Conservation (phyloP, 2,113 vertebrate genomes). For the Platichthys flesus region DNA sequence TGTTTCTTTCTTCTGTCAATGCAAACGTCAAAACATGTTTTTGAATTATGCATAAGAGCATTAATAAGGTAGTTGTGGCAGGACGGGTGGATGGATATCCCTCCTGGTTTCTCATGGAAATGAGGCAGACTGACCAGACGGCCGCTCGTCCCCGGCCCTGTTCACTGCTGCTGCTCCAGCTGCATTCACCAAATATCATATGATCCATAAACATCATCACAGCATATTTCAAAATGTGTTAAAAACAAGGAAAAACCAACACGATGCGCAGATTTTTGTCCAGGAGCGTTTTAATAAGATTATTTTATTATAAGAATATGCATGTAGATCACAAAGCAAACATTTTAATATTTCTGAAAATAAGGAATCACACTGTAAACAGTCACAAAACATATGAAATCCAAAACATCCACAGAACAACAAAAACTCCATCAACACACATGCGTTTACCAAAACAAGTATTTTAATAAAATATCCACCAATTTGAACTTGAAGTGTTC, state of each 20-base stretch:
- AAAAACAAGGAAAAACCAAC: not conserved
- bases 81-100: conserved; percentile 68
- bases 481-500: not conserved
- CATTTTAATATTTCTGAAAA: conserved; percentile 8
- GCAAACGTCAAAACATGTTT: conserved; percentile 58
- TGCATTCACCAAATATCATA: conserved; percentile 25
- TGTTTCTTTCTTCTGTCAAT: conserved; percentile 28
- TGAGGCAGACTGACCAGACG: conserved; percentile 76
- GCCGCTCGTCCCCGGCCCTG: conserved; percentile 31
- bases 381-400: conserved; percentile 19
- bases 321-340: conserved; percentile 9
- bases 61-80: conserved; percentile 68
- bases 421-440: conserved; percentile 15
- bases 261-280: not conserved
- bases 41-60: conserved; percentile 73
- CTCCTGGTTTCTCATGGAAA: conserved; percentile 76
- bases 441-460: conserved; percentile 1
- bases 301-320: conserved; percentile 34
- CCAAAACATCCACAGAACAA: conserved; percentile 15
- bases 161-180: not conserved
- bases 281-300: conserved; percentile 38
- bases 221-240: conserved; percentile 24
- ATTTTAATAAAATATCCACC: conserved; percentile 9
- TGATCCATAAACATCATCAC: conserved; percentile 4
- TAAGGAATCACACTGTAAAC: not conserved